Percentiles rank a stretch among this genome's conserved stretches.
Conservation (phyloP, 2,888 invertebrate species). For the Patella pellucida region DNA sequence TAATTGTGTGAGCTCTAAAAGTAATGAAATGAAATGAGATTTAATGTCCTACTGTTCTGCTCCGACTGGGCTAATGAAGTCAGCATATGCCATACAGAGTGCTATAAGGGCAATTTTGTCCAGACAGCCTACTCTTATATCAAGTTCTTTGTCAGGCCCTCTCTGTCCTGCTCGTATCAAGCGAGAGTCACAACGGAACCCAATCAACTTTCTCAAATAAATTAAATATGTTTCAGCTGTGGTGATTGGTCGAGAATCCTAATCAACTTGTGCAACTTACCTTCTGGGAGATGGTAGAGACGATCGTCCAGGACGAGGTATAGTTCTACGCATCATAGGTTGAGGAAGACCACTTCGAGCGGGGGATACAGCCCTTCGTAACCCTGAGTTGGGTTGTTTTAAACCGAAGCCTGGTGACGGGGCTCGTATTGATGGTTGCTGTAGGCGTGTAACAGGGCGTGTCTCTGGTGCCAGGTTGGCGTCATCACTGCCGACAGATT, state of each 20-base stretch:
- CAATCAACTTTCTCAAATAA: too few species aligned
- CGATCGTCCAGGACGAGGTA: conserved; percentile 50
- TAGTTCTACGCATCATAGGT: conserved; percentile 50
- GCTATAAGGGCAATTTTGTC: too few species aligned
- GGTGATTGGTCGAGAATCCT: not conserved
- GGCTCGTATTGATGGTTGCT: conserved; percentile 36
- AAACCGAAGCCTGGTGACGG: conserved; percentile 39
- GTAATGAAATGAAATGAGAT: too few species aligned
- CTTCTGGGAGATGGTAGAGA: conserved; percentile 57
- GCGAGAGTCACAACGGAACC: too few species aligned
- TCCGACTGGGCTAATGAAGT: too few species aligned
- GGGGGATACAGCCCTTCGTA: conserved; percentile 51
- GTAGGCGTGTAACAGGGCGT: conserved; percentile 36
- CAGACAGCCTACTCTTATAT: too few species aligned
- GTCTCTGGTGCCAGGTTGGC: conserved; percentile 43
- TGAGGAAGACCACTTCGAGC: conserved; percentile 57
- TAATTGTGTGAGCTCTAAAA: too few species aligned
- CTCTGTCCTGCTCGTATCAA: too few species aligned
- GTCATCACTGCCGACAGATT: conserved; percentile 50
- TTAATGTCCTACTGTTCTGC: too few species aligned
- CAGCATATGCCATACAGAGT: too few species aligned
- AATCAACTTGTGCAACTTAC: conserved; percentile 34
- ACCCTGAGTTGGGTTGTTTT: conserved; percentile 39
- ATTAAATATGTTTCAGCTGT: not conserved
- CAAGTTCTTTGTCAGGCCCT: too few species aligned